These are phyloP conservation scores for Panthera tigris DNA, from an alignment of 2,113 vertebrate species.

Conservation along the genomic window DNA sequence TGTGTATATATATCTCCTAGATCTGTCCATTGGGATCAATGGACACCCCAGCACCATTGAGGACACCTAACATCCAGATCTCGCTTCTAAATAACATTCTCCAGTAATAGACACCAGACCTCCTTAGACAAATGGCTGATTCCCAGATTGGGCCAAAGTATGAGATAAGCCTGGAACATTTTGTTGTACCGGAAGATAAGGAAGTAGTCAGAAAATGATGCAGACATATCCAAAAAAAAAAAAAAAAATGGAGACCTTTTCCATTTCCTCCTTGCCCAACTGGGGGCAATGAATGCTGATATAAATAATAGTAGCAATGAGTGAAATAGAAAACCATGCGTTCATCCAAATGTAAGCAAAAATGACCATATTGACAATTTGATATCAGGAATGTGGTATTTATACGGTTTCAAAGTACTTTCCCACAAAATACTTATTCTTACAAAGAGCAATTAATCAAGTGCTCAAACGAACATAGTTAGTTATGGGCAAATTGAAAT, in stretches of 20 bases:
- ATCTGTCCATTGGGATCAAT: not conserved
- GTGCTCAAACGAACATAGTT: not conserved
- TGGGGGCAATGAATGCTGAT: too few relatives aligned
- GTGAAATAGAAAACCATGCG: not conserved
- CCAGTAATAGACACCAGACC: not conserved
- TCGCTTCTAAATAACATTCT: not conserved
- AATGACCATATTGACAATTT: not conserved
- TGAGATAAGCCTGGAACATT: not conserved
- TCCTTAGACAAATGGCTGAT: not conserved
- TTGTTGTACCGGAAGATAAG: not conserved
- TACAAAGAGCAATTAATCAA: not conserved
- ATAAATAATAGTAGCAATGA: not conserved
- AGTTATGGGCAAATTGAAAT: not conserved
- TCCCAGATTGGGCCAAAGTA: not conserved
- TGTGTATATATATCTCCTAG: not conserved
- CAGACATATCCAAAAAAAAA: not conserved
- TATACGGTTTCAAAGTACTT: not conserved
- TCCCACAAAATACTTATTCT: not conserved
- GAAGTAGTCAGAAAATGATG: not conserved
- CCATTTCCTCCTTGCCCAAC: not conserved
- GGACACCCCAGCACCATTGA: not conserved
- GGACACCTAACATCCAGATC: not conserved
- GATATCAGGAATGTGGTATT: not conserved
- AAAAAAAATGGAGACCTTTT: not conserved
- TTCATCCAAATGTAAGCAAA: not conserved